Base-by-base conservation (phyloP, 2,113 vertebrate genomes). In the Antennarius striatus region DNA sequence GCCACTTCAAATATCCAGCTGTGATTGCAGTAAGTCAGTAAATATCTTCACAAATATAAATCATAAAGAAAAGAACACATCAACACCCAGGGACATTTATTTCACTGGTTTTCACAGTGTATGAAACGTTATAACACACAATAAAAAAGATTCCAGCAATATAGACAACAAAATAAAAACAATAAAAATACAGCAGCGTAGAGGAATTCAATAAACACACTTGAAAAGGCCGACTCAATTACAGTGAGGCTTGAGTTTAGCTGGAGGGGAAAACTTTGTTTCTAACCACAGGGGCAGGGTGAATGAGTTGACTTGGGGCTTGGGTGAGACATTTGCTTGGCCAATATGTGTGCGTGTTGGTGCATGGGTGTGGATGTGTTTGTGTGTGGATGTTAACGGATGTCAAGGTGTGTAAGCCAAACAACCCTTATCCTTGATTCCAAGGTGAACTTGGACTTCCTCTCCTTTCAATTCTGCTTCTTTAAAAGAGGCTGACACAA, bases 381-480 rank as follows among this genome's bases (percentile, higher is more conserved):
- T 80, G 74, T 84, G 71, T 69, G 75, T 68, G 69, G 50, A 71
- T 75, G 83, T 79, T 74, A 86, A 83, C 74, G 66, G 84, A 86
- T 86, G 80, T 86, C 57, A 81, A 77, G 80, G 81, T 80, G 51
- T 87, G 61, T 70, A 77, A 73, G 68, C 71, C 64, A 86, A 81
- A 79, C 82, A 83, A 70, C 61, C 79, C 77, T 73, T 77, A 59
- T 82, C 40, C 63, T 79, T 86, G 80, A 81, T 74, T 79, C 75
- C 69, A 84, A 63, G 71, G 76, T 75, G 75, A 83, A 88, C 82
- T 80, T 85, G 64, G 71, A 79, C 72, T 86, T 87, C 78, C 77
- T 73, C 55, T 5, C 29, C 80, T 85, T 86, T 86, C 64, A 81
- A 77, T 66, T 75, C 29, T 48, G 77, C 52, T 56, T 71, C 65